Conservation (phyloP, 2,113 vertebrate genomes). For the Hyperopisus bebe region DNA sequence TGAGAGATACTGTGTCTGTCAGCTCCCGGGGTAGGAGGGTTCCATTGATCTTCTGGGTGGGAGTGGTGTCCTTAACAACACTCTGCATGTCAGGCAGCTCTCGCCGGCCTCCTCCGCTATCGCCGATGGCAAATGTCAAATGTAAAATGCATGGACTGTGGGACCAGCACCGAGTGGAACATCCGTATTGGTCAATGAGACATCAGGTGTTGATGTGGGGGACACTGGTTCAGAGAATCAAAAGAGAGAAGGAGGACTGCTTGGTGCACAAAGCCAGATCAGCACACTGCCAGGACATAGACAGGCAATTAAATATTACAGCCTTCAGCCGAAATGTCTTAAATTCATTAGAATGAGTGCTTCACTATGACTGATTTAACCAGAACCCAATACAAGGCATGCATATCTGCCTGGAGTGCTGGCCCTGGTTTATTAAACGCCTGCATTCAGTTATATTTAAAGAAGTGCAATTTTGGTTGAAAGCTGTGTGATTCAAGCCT, state of each 20-base stretch:
- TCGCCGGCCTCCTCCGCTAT: not conserved
- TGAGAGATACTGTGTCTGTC: not conserved
- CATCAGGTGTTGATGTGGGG: not conserved
- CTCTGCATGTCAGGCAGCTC: not conserved
- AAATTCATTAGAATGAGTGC: not conserved
- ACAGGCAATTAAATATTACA: not conserved
- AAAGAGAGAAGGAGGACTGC: not conserved
- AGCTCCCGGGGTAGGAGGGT: not conserved
- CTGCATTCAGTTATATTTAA: not conserved
- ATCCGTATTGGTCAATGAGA: not conserved
- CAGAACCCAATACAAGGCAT: not conserved
- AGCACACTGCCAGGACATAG: not conserved
- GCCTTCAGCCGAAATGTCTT: not conserved
- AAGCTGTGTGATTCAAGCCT: not conserved
- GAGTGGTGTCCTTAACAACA: not conserved
- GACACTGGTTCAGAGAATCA: not conserved
- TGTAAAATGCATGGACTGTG: not conserved
- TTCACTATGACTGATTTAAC: not conserved
- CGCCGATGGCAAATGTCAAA: not conserved
- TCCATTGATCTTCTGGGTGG: not conserved
- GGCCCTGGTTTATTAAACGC: not conserved
- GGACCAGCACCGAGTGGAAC: not conserved
- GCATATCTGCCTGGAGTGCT: not conserved
- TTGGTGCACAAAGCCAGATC: not conserved
- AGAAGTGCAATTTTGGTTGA: not conserved